Conservation (phyloP, 1,140 invertebrate species). For the Paraescarpia echinospica region DNA sequence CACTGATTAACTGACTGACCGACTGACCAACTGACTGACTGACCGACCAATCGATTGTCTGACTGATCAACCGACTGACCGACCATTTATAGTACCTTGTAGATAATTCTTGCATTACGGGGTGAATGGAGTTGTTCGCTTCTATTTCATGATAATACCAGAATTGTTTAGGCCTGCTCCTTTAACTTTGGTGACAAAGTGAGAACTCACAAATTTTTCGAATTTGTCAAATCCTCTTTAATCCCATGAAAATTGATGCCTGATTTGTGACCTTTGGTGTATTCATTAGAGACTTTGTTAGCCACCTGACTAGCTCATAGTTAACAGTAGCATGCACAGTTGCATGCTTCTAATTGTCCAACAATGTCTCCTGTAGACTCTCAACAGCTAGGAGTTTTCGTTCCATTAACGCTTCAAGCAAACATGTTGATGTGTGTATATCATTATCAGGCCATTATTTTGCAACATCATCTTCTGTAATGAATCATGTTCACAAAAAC, state of each 20-base stretch:
- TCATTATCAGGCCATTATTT: neutral
- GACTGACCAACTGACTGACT: no score
- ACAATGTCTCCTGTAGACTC: neutral
- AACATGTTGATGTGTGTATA: neutral
- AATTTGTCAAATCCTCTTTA: no score
- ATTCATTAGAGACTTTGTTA: neutral
- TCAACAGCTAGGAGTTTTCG: neutral
- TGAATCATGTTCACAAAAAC: neutral
- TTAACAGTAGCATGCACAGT: neutral
- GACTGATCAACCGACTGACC: neutral
- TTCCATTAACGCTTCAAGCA: neutral
- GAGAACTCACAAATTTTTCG: no score
- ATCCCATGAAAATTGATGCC: no score
- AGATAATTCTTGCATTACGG: no score
- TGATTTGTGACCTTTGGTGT: neutral
- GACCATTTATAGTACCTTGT: neutral
- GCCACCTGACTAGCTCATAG: neutral
- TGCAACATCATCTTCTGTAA: neutral
- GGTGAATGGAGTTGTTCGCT: no score
- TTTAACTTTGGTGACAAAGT: no score
- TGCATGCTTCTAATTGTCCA: neutral
- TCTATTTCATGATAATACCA: no score
- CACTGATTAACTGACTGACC: no score
- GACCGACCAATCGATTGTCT: no score
- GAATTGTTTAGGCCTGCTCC: no score